Base-by-base conservation (phyloP, 2,797 vertebrate species). In the Steatocranus sp. region DNA sequence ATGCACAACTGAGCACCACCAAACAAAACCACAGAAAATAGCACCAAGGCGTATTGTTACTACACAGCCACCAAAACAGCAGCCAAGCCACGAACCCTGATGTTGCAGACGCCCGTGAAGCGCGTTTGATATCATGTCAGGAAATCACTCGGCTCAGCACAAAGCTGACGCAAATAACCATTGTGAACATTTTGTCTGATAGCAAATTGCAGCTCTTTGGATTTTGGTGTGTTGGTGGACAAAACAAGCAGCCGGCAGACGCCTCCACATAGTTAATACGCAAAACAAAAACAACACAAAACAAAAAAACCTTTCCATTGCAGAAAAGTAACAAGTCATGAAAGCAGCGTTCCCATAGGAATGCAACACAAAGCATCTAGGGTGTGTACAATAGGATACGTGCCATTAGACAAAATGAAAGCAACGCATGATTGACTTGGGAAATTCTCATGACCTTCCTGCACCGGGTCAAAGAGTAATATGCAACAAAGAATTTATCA, bases 11-110 rank as follows among this genome's bases (percentile, higher is more conserved):
- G 43, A 84, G 63, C 32, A 54, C 49, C 61, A 36, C 63, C 43
- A 79, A 25, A 86, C 83, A 76, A 88, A 91, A 90, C 88, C 88
- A 85, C 86, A 82, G 36, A 89, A 50, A 58, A 88, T 12, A 56
- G 70, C 70, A 80, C 18, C 49, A 20, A 75, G 34, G 75, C 74
- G 8, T 76, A 82, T 85, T 79, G 76, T 86, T 78, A 82, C 76
- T 48, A 70, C 68, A 68, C 32, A 81, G 78, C 68, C 79, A 80
- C 36, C 75, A 86, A 46, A 76, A 76, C 63, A 86, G 56, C 30
- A 80, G 23, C 50, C 12, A 54, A 81, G 36, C 81, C 86, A 79
- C 70, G 17, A 58, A 68, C 48, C 74, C 14, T 81, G 61, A 51
- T 58, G 81, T 11, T 86, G 51, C 50, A 80, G 68, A 53, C 53